phyloP scores from a whole-genome alignment of 2,113 vertebrate genomes.

The Seriola dumerili region DNA sequence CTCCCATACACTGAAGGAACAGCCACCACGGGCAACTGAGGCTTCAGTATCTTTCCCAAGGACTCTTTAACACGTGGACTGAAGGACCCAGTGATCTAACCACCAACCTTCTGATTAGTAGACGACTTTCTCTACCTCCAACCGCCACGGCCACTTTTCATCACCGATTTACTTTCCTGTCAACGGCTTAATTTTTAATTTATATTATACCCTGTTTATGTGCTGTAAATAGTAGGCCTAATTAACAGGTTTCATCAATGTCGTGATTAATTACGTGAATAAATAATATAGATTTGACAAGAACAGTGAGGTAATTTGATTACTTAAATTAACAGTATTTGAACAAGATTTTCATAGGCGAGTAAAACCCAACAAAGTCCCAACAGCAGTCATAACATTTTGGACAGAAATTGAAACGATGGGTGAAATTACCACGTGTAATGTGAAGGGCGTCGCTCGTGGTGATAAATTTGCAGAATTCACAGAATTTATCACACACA shows the following conservation, averaged over 20 bases:
- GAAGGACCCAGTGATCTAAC: no score
- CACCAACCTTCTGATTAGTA: no score
- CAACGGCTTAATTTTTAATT: constrained; percentile 1
- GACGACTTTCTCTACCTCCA: no score
- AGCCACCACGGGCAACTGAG: no score
- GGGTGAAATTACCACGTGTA: neutral
- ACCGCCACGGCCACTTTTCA: neutral
- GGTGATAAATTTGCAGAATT: neutral
- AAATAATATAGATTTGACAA: constrained; percentile 1
- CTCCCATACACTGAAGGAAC: no score
- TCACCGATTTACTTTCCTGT: neutral
- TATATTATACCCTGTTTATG: neutral
- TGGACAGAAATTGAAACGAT: neutral
- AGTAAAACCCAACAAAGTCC: neutral
- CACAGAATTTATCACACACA: no score
- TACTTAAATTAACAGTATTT: neutral
- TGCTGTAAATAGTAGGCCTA: neutral
- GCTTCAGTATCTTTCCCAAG: no score
- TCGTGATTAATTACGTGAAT: neutral
- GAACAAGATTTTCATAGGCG: neutral
- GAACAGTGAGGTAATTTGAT: neutral
- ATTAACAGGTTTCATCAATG: neutral
- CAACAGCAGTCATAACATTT: neutral
- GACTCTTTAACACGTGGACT: no score
- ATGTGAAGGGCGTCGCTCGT: neutral